Evolutionary conservation across 2,888 invertebrate genomes (phyloP).

Genomic region (Chrysolina americana): DNA sequence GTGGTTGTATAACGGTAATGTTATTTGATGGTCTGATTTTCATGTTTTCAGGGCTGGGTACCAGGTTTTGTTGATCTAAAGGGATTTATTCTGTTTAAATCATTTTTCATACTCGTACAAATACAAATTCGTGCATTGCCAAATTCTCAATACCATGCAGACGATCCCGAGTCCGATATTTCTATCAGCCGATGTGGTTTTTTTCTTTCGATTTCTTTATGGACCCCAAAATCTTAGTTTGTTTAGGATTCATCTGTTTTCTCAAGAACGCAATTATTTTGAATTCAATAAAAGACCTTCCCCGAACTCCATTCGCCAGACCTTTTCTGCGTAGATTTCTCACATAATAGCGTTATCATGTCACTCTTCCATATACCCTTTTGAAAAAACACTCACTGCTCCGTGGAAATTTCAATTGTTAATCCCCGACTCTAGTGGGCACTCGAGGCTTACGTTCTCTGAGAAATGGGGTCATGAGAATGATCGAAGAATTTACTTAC

Average conservation of each 20-base stretch:
- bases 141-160: too few relatives aligned
- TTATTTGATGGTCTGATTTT: too few relatives aligned
- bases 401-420: background rate
- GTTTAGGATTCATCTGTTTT: background rate
- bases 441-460: background rate
- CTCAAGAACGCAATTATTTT: background rate
- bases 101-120: too few relatives aligned
- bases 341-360: constrained; percentile 2
- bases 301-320: background rate
- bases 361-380: background rate
- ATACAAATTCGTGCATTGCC: too few relatives aligned
- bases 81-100: too few relatives aligned
- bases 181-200: too few relatives aligned
- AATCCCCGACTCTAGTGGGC: constrained; percentile 1
- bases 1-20: too few relatives aligned
- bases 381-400: background rate
- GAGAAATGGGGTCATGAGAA: constrained; percentile 2
- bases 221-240: background rate
- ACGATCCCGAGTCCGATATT: too few relatives aligned
- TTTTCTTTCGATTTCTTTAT: background rate
- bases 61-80: too few relatives aligned
- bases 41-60: too few relatives aligned
- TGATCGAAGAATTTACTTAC: constrained; percentile 10
- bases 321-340: background rate
- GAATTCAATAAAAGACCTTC: background rate